Evolutionary conservation across 2,888 invertebrate species (phyloP).

Genomic region (Pterobdella sp.): DNA sequence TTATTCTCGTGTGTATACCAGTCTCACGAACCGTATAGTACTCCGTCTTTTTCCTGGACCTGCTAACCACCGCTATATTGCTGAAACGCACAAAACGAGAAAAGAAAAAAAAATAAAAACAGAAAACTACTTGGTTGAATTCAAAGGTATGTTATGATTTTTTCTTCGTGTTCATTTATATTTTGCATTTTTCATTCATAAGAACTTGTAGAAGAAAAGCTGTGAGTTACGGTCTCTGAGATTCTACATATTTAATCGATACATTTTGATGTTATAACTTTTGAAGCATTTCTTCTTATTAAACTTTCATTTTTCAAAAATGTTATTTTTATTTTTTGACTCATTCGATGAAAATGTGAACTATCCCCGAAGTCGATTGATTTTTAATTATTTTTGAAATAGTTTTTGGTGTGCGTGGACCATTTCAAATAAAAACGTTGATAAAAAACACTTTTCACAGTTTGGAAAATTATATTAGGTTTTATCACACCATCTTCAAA

Average conservation of each 20-base stretch:
- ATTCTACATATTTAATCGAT: background rate
- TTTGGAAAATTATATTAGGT: background rate
- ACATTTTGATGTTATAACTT: background rate
- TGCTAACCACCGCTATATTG: background rate
- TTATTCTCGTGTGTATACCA: slow-evolving; percentile 14
- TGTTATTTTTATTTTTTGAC: too few relatives aligned
- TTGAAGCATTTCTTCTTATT: background rate
- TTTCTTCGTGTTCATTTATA: background rate
- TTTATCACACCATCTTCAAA: background rate
- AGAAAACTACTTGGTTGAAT: background rate
- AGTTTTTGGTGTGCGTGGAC: too few relatives aligned
- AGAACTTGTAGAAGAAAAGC: too few relatives aligned
- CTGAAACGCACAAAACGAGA: too few relatives aligned
- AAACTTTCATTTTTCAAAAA: background rate
- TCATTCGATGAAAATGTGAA: too few relatives aligned
- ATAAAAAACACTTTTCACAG: slow-evolving; percentile 7
- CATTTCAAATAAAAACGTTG: background rate
- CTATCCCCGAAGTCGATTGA: too few relatives aligned
- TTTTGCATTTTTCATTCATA: too few relatives aligned
- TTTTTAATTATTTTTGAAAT: too few relatives aligned
- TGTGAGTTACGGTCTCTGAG: background rate
- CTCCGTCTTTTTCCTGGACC: background rate
- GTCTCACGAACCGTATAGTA: slow-evolving; percentile 6
- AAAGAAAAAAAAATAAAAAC: too few relatives aligned
- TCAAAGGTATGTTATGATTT: background rate